Conservation (phyloP, 2,113 vertebrate species). For the Ovis canadensis region DNA sequence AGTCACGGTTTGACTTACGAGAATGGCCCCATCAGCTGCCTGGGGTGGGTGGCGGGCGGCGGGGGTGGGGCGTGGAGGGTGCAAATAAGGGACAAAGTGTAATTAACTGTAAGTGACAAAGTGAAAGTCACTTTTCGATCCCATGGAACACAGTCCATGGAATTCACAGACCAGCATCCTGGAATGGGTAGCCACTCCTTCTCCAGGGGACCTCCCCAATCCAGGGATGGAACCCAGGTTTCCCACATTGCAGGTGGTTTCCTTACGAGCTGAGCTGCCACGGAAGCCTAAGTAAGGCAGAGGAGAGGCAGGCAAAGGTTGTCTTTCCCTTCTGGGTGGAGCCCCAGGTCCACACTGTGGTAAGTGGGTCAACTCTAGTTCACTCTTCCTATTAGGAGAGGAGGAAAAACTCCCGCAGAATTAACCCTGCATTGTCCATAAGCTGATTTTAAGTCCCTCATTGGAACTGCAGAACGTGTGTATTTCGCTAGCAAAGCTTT, state of each 20-base stretch:
- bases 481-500: neutral
- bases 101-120: neutral
- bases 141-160: neutral
- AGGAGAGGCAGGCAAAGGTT: conserved; percentile 17
- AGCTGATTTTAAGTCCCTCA: neutral
- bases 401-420: neutral
- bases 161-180: neutral
- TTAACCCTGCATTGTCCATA: neutral
- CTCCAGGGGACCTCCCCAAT: neutral
- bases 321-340: conserved; percentile 49
- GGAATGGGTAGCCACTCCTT: neutral
- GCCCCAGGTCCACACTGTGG: conserved; percentile 37
- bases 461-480: neutral
- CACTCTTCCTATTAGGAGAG: neutral
- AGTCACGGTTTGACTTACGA: neutral
- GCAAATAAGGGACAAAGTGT: neutral
- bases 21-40: neutral
- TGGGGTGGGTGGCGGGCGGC: no score
- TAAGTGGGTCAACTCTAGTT: conserved; percentile 18
- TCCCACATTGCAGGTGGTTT: neutral
- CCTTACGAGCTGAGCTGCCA: neutral
- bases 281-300: neutral
- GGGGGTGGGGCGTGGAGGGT: neutral
- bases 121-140: neutral
- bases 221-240: neutral